Evolutionary conservation across 2,888 invertebrate genomes (phyloP), one percentile per base, ranked within the genome.

Genomic region (Agonopterix subpropinquella): DNA sequence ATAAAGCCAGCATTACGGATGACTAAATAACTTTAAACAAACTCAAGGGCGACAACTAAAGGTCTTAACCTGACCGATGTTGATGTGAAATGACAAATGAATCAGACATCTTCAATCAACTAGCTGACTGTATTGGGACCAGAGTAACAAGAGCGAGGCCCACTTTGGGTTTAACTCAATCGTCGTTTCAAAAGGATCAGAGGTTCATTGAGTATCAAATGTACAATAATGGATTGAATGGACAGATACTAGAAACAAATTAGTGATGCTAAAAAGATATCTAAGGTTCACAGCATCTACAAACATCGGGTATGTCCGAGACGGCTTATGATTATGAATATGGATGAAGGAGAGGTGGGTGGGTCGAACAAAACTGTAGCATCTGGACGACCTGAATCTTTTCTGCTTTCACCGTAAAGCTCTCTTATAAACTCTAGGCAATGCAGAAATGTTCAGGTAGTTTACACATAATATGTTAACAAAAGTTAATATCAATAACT

Each of bases 1-100:
- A 5, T 28, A 28, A 28, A 28, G 28, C 28, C 7, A 28, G 28
- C 5, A 28, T 28, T 7, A 5, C 28, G 4, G 28, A 28, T 28
- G 28, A 28, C 28, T 28, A 28, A 28, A 5, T 28, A 28, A 28
- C 28, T 28, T 28, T 28, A 28, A 28, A 49, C 55, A 55, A 11
- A 63, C 58, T 67, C 67, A 74, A 73, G 70, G 73, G 70, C 71
- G 59, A 62, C 67, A 57, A 67, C 68, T 68, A 57, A 59, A 61
- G 61, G 55, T 55, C 53, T 55, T 62, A 64, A 62, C 55, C 61
- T 62, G 62, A 64, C 64, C 64, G 59, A 28, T 28, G 28, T 7
- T 65, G 59, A 28, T 28, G 28, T 7, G 28, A 28, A 28, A 1
- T 68, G 61, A 67, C 64, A 63, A 11, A 68, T 67, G 56, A 65